Base-by-base conservation (phyloP, 2,113 vertebrate genomes). In the Pollimyrus isidori region DNA sequence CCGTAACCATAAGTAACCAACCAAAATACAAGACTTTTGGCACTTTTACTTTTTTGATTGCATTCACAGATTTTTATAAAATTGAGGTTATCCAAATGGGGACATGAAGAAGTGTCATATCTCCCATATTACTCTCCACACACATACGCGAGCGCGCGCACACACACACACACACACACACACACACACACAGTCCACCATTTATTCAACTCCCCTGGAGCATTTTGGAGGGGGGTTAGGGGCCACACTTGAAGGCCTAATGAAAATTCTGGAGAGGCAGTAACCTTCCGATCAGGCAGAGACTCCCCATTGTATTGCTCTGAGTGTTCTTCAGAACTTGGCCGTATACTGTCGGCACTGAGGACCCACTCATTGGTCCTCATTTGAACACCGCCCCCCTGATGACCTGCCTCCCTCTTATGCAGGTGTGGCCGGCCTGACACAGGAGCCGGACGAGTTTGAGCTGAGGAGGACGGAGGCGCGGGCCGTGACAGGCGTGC, bases 401-500 rank as follows among this genome's bases (percentile, higher is more conserved):
- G 19, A 89, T 83, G 10, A 88, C 52, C 13, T 10, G 46, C 7
- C 50, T 42, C 50, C n/a, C 35, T 46, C 23, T 26, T 39, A 5
- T 19, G 0, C 86, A 98, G 98, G 97, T 49, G 91, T 98, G 90
- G 95, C 94, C 26, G 92, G 93, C 88, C 94, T 98, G 88, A 96
- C 96, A 0, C 96, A 97, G 92, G 97, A 99, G 87, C 91, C 99
- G 69, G 98, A 99, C 91, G 98, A 99, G 92, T 98, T 99, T 90
- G 98, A 99, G 90, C 93, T 99, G 89, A 96, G 94, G 89, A 99
- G 99, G 93, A 97, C 97, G 0, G 98, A 97, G 30, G 98, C 98
- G 0, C 96, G 98, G 2, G 98, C 98, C 0, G 98, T 99, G 91
- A 99, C 98, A 0, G 98, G 98, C 0, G 98, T 98, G 45, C 94